These are phyloP conservation scores for Ciconia stormi DNA, from an alignment of 2,113 vertebrate species.

Conservation along the genomic window DNA sequence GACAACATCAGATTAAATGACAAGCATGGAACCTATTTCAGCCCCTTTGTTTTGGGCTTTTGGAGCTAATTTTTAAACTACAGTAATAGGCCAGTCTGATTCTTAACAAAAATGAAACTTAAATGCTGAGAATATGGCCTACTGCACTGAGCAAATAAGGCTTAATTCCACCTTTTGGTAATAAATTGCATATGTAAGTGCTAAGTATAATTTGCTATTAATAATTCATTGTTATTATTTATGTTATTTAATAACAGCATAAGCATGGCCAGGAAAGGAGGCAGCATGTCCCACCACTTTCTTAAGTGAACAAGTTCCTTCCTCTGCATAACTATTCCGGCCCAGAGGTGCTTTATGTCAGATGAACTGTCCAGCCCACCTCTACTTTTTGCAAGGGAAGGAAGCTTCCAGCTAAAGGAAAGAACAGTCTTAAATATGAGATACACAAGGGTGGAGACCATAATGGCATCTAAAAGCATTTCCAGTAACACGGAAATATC, in stretches of 20 bases:
- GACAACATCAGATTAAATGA: background rate
- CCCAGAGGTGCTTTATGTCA: slow-evolving; percentile 33
- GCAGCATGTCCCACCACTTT: slow-evolving; percentile 7
- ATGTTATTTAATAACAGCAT: slow-evolving; percentile 35
- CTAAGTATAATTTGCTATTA: slow-evolving; percentile 39
- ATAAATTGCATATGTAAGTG: slow-evolving; percentile 17
- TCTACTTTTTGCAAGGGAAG: slow-evolving; percentile 2
- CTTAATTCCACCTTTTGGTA: background rate
- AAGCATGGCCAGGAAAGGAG: slow-evolving; percentile 15
- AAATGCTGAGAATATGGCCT: background rate
- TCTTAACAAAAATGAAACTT: background rate
- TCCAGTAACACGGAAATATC: slow-evolving; percentile 46
- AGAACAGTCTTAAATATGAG: slow-evolving; percentile 20
- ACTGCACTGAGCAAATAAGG: background rate
- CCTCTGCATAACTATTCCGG: slow-evolving; percentile 27
- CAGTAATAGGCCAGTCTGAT: background rate
- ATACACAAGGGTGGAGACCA: slow-evolving; percentile 12
- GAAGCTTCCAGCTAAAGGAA: slow-evolving; percentile 44
- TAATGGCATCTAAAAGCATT: slow-evolving; percentile 64
- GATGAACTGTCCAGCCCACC: background rate
- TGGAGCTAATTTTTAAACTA: background rate
- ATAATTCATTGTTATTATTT: slow-evolving; percentile 55
- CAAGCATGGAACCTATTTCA: background rate
- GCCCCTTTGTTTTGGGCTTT: background rate
- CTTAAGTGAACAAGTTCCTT: slow-evolving; percentile 52